Evolutionary conservation across 2,797 vertebrate genomes (phyloP).

Genomic region (Mormyrus hasselquistii): DNA sequence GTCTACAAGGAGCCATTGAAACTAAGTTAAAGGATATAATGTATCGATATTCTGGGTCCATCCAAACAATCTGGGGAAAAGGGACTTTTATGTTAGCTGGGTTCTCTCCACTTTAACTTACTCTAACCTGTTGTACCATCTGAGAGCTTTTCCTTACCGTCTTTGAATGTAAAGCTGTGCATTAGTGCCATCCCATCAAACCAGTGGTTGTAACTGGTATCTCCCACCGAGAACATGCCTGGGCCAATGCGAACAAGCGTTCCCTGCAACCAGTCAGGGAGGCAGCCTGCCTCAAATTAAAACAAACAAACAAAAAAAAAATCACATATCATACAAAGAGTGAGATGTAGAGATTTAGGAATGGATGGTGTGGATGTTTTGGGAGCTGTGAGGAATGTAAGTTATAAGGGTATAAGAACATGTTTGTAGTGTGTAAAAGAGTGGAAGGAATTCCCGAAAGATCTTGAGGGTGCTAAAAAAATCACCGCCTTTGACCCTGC

Average conservation of each 20-base stretch:
- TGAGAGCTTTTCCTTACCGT: slow-evolving; percentile 58
- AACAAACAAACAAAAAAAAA: neutral
- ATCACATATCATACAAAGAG: neutral
- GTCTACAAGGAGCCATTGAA: neutral
- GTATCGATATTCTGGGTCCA: neutral
- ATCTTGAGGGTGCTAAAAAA: neutral
- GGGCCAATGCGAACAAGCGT: slow-evolving; percentile 83
- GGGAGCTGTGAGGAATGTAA: neutral
- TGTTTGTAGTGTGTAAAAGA: neutral
- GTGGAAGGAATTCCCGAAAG: neutral
- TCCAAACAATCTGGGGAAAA: neutral
- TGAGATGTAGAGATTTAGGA: neutral
- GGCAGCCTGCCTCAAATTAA: slow-evolving; percentile 42
- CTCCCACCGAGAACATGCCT: slow-evolving; percentile 76
- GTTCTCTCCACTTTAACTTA: neutral
- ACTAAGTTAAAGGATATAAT: neutral
- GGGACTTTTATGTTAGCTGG: neutral
- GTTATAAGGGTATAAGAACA: neutral
- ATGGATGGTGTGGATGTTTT: neutral
- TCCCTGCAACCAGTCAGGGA: slow-evolving; percentile 82
- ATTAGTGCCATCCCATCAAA: slow-evolving; percentile 87
- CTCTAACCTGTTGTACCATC: neutral
- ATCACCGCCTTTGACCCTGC: neutral
- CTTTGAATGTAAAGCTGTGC: slow-evolving; percentile 80
- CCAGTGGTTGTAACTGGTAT: slow-evolving; percentile 82